Evolutionary conservation across 2,888 invertebrate species (phyloP), one percentile per base, ranked within the genome.

Genomic region (Kuschelorhynchus macadamiae): DNA sequence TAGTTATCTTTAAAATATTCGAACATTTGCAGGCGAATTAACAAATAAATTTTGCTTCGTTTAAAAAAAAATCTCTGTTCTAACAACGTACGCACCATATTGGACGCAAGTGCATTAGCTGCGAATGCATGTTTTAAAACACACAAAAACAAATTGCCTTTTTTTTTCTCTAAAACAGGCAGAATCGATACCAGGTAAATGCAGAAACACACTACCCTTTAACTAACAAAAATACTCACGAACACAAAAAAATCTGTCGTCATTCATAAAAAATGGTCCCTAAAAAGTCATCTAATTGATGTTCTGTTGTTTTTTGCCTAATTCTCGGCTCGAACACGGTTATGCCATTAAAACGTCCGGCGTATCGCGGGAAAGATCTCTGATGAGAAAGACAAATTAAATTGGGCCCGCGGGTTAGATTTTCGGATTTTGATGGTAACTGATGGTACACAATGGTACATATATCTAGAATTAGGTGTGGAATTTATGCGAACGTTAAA

Each of bases 341-440:
- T 88, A 87, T 87, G 86, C 88, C 88, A 88, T 89, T 89, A 88
- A 88, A 88, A 87, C 86, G 88, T 88, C 87, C 86, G 84, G 56
- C 84, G 84, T 87, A 87, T 87, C 87, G 86, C 85, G 25, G 81
- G 85, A 83, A 86, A 86, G 87, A 87, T 87, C 87, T 87, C 85
- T 85, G 86, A 86, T 86, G 85, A 86, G 84, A 83, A 64, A 84
- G 83, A 84, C 83, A 83, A 84, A 84, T 84, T 83, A 84, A 82
- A 80, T 81, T 80, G 79, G 79, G 77, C 76, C 78, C 76, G 55
- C 65, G 60, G 64, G 53, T 64, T 53, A 50, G 65, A 64, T 39
- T 39, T n/a, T 39, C 41, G 41, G n/a, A 39, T 56, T 56, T 42
- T 56, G 42, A 56, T 56, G 32, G 32, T 56, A 56, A 56, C 25